Conservation (phyloP, 2,797 vertebrate species). For the Rhinogobio ventralis region DNA sequence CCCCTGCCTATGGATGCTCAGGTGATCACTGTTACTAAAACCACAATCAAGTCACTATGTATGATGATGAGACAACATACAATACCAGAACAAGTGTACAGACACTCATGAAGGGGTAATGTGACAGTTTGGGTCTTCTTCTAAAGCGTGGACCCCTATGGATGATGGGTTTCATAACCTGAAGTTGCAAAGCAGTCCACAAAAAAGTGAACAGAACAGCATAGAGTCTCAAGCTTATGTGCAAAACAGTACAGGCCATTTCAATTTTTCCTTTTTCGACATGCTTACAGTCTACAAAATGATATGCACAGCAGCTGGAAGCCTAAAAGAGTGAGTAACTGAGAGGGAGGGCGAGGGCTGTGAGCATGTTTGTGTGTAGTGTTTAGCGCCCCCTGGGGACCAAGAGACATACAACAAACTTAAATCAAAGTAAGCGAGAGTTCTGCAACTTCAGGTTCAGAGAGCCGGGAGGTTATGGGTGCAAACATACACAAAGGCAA, state of each 20-base stretch:
- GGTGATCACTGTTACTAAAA: slow-evolving; percentile 34
- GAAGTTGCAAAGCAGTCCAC: slow-evolving; percentile 77
- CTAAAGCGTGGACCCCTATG: slow-evolving; percentile 45
- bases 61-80: slow-evolving; percentile 68
- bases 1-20: slow-evolving; percentile 30
- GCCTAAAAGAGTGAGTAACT: slow-evolving; percentile 41
- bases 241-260: slow-evolving; percentile 79
- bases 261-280: slow-evolving; percentile 58
- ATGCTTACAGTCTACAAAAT: slow-evolving; percentile 65
- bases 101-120: slow-evolving; percentile 51
- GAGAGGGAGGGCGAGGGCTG: neutral
- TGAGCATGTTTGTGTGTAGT: slow-evolving; percentile 41
- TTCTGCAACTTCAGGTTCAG: slow-evolving; percentile 78
- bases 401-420: slow-evolving; percentile 40
- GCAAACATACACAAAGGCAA: slow-evolving; percentile 48
- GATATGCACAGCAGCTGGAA: slow-evolving; percentile 49
- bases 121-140: slow-evolving; percentile 41
- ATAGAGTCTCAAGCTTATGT: slow-evolving; percentile 74
- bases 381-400: slow-evolving; percentile 60
- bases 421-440: slow-evolving; percentile 23
- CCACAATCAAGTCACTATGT: slow-evolving; percentile 63
- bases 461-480: slow-evolving; percentile 50
- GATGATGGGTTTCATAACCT: slow-evolving; percentile 66
- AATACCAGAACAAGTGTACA: slow-evolving; percentile 56
- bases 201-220: slow-evolving; percentile 70